Conservation (phyloP, 2,888 invertebrate species). For the Xanthorhoe designata region DNA sequence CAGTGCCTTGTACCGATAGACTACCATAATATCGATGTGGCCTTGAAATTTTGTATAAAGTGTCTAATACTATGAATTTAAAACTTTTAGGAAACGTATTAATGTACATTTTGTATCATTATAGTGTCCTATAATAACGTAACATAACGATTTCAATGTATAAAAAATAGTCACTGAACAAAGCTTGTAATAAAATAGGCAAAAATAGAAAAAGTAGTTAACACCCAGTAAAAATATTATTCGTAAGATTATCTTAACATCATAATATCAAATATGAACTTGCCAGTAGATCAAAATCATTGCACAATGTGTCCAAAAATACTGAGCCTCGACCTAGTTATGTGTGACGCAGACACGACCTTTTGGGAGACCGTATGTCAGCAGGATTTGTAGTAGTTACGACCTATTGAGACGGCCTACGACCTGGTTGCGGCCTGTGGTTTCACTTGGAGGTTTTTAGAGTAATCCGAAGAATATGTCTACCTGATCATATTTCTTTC, state of each 20-base stretch:
- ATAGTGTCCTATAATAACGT: no score
- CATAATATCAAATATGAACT: conserved; percentile 39
- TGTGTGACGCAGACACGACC: conserved; percentile 49
- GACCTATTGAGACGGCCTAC: conserved; percentile 14
- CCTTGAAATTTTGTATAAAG: background rate
- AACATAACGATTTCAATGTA: no score
- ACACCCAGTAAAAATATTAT: no score
- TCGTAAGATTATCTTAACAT: conserved; percentile 1
- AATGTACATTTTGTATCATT: background rate
- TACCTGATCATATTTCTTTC: no score
- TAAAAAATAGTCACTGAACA: background rate
- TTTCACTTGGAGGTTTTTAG: no score
- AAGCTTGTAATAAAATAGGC: conserved; percentile 14
- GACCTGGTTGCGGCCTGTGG: background rate
- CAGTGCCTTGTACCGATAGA: conserved; percentile 10
- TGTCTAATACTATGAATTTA: no score
- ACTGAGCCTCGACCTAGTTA: conserved; percentile 76
- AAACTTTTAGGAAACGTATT: background rate
- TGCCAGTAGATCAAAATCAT: conserved; percentile 57
- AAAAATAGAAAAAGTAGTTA: conserved; percentile 16
- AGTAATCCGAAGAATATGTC: no score
- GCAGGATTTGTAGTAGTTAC: conserved; percentile 20
- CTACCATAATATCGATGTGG: background rate
- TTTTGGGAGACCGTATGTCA: conserved; percentile 41
- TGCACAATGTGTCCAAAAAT: conserved; percentile 76